Percentiles rank a stretch among this genome's conserved stretches.
Evolutionary conservation across 1,140 invertebrate species (phyloP).

Genomic region (Diachasmimorpha longicaudata): DNA sequence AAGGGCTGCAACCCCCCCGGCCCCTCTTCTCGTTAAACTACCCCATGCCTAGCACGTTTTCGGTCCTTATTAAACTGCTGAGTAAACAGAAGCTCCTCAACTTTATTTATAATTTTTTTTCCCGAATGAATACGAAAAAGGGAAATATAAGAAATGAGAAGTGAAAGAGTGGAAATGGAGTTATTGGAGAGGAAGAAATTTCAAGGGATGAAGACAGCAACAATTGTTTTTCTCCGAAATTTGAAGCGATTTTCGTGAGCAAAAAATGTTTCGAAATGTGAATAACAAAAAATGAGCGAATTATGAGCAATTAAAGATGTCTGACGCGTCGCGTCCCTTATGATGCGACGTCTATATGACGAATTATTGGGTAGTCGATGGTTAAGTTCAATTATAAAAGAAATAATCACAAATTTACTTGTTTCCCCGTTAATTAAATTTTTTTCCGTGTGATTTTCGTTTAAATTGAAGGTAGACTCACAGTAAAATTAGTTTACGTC

Average conservation of each 20-base stretch:
- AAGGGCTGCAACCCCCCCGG: constrained; percentile 15
- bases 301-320: too few species aligned
- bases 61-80: constrained; percentile 49
- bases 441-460: neutral
- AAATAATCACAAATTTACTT: too few species aligned
- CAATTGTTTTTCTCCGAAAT: too few species aligned
- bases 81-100: constrained; percentile 42
- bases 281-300: too few species aligned
- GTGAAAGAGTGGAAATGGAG: neutral
- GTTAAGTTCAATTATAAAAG: too few species aligned
- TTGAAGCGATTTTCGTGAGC: too few species aligned
- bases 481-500: constrained; percentile 57
- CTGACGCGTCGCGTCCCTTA: too few species aligned
- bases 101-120: neutral
- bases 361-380: too few species aligned
- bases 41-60: constrained; percentile 37
- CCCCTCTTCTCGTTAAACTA: constrained; percentile 48
- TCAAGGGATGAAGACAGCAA: too few species aligned
- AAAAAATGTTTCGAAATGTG: too few species aligned
- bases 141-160: neutral
- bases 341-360: too few species aligned
- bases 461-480: constrained; percentile 38
- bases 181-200: too few species aligned
- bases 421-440: neutral
- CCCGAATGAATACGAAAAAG: neutral